Evolutionary conservation across 2,113 vertebrate species (phyloP).

Genomic region (Amphiprion ocellaris): DNA sequence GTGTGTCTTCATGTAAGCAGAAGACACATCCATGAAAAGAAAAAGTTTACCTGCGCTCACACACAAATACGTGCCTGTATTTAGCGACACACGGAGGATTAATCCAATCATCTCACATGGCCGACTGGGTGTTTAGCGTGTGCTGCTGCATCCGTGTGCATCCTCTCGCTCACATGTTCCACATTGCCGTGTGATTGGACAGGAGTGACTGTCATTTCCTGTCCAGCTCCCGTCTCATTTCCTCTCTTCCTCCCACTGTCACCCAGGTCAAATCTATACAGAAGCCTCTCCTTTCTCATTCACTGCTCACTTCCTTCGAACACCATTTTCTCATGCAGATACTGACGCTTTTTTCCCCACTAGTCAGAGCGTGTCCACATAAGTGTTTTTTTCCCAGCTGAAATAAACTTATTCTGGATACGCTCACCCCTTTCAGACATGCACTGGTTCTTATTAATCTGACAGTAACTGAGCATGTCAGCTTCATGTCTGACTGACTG

Average conservation of each 20-base stretch:
- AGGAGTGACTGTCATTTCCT: conserved; percentile 75
- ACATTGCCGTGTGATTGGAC: conserved; percentile 58
- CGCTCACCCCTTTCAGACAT: no score
- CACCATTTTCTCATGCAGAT: conserved; percentile 52
- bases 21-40: background rate
- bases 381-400: no score
- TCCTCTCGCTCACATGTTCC: conserved; percentile 60
- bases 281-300: conserved; percentile 41
- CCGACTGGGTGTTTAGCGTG: background rate
- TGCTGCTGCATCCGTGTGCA: conserved; percentile 19
- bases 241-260: conserved; percentile 52
- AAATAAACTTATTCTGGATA: no score
- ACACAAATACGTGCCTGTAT: no score
- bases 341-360: background rate
- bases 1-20: conserved; percentile 9
- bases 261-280: conserved; percentile 65
- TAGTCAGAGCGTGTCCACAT: background rate
- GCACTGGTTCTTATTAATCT: no score
- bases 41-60: no score
- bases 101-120: background rate
- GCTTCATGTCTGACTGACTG: no score
- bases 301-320: conserved; percentile 54
- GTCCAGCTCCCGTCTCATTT: conserved; percentile 71
- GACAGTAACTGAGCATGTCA: no score
- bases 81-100: background rate